Evolutionary conservation across 2,888 invertebrate species (phyloP), one percentile per base, ranked within the genome.

Genomic region (Epirrhoe alternata): DNA sequence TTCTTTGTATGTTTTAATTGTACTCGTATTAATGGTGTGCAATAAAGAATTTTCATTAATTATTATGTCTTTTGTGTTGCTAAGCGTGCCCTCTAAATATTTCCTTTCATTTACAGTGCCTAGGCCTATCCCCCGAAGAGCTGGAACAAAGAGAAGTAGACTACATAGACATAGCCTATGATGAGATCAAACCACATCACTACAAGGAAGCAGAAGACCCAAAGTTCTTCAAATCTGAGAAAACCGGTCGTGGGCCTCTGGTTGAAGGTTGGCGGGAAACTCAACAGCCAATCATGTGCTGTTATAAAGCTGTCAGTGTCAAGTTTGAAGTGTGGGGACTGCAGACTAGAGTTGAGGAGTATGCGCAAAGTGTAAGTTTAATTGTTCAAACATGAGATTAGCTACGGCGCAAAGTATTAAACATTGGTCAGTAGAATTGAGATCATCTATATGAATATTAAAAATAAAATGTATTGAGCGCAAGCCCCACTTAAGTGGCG

Each of bases 291-390:
- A 95, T 98, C 56, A 98, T 98, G 98, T 98, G 98, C 89, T 98
- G 98, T 68, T 98, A 98, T 83, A 98, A 98, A 88, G 90, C 97
- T 60, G 98, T 98, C 0, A 94, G 96, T 81, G 97, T 96, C 38
- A 96, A 96, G 69, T 98, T 98, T 86, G 98, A 98, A 89, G 97
- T 98, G 5, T 98, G 98, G 97, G 98, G 98, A 0, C 89, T 98
- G 69, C 98, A 98, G 88, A 97, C 97, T 1, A 95, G 95, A 86
- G 97, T 97, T 0, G 98, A 98, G 87, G 97, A 97, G 64, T 97
- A 97, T 86, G 96, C 97, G 60, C 98, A 98, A 78, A 96, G 95
- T 78, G 97, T 97, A 93, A 74, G 88, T 85, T 35, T 35, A 33
- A 35, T 16, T 8, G n/a, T 4, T 4, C 4, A 1, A 12, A 1